These are phyloP conservation scores for Thermophis baileyi DNA, from an alignment of 2,113 vertebrate species.

Conservation along the genomic window DNA sequence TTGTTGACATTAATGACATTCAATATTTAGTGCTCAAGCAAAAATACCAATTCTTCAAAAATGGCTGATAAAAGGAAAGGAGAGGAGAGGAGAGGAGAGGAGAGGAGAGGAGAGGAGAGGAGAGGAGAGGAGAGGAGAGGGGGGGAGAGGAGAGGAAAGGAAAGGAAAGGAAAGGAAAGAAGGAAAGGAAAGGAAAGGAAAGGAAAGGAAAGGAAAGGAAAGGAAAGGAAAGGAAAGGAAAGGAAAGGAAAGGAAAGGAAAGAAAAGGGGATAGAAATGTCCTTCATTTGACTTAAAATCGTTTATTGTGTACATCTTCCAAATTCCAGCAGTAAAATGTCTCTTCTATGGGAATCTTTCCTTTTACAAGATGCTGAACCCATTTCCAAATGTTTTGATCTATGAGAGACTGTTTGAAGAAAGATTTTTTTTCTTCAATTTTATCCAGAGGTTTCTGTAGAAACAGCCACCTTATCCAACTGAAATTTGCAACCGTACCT, in stretches of 20 bases:
- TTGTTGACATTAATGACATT: background rate
- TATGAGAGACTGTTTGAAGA: background rate
- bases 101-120: too few relatives aligned
- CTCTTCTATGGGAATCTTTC: background rate
- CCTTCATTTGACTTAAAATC: background rate
- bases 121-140: fast-evolving
- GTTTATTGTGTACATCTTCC: background rate
- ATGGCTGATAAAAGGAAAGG: background rate
- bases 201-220: background rate
- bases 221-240: too few relatives aligned
- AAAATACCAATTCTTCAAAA: background rate
- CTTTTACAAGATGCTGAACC: background rate
- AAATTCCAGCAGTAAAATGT: background rate
- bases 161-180: too few relatives aligned
- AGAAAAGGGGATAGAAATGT: background rate
- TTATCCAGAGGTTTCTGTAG: background rate
- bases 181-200: background rate
- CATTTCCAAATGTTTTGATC: background rate
- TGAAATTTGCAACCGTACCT: background rate
- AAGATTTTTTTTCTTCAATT: background rate
- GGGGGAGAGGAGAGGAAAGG: too few relatives aligned
- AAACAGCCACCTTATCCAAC: background rate
- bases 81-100: background rate
- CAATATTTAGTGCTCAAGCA: background rate
- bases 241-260: too few relatives aligned